A percentile compares a stretch with the other conserved stretches of the same genome.
phyloP scores from a whole-genome alignment of 2,797 vertebrate species.

The Rhabdomys pumilio region DNA sequence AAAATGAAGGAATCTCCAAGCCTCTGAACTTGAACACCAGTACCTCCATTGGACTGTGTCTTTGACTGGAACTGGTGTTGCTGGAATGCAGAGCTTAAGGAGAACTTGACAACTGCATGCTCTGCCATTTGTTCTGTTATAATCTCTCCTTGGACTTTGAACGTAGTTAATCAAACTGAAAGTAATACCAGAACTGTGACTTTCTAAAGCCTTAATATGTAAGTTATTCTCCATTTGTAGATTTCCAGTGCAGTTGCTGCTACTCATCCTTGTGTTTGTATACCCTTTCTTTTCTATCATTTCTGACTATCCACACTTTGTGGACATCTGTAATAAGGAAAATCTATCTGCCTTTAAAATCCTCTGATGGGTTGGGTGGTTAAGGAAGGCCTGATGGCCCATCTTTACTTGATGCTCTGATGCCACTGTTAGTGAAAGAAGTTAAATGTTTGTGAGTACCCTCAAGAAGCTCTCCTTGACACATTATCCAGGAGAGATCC shows the following conservation, averaged over 20 bases:
- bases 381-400: neutral
- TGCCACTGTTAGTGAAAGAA: neutral
- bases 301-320: neutral
- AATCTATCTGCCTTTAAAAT: neutral
- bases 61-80: neutral
- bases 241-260: neutral
- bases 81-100: neutral
- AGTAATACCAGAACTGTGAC: neutral
- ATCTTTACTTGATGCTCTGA: neutral
- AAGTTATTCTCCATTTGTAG: slow-evolving; percentile 8
- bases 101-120: neutral
- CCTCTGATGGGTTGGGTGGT: neutral
- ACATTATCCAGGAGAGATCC: neutral
- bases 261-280: neutral
- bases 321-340: neutral
- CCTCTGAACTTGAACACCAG: neutral
- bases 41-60: neutral
- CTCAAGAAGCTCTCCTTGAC: neutral
- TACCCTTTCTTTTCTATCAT: neutral
- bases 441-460: neutral
- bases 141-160: neutral
- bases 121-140: neutral
- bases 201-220: neutral
- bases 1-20: neutral
- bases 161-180: slow-evolving; percentile 4